These are phyloP conservation scores for Acleris literana DNA, from an alignment of 2,888 invertebrate genomes.

Conservation along the genomic window DNA sequence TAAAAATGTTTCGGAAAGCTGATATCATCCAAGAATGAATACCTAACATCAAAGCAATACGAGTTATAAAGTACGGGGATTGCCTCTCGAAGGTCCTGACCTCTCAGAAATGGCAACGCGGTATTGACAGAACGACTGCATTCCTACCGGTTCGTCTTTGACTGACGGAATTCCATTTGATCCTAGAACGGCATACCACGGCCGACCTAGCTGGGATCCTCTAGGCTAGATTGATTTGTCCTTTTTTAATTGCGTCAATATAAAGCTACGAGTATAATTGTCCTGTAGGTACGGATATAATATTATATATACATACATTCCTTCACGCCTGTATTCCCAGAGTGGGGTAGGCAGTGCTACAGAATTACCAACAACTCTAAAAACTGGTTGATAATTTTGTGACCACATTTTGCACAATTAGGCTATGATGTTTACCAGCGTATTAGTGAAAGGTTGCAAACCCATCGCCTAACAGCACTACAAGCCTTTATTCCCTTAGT, in stretches of 20 bases:
- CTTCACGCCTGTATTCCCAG: no score
- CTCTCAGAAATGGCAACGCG: conserved; percentile 28
- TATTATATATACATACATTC: no score
- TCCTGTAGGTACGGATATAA: background rate
- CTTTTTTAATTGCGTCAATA: background rate
- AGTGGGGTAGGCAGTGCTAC: no score
- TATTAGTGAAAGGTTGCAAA: no score
- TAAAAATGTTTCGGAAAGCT: background rate
- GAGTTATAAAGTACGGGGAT: background rate
- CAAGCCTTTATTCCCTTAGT: no score
- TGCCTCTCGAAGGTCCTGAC: conserved; percentile 22
- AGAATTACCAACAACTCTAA: no score
- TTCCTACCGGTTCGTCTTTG: conserved; percentile 21
- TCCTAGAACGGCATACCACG: conserved; percentile 17
- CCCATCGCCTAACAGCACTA: no score
- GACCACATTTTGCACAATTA: no score
- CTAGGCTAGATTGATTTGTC: background rate
- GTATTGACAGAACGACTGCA: conserved; percentile 25
- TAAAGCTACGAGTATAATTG: no score
- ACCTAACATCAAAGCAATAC: background rate
- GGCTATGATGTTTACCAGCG: no score
- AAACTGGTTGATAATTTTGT: no score
- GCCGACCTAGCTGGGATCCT: background rate
- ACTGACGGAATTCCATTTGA: conserved; percentile 19
- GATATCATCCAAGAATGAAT: background rate